Evolutionary conservation across 2,888 invertebrate species (phyloP).

Genomic region (Nemoura dubitans): DNA sequence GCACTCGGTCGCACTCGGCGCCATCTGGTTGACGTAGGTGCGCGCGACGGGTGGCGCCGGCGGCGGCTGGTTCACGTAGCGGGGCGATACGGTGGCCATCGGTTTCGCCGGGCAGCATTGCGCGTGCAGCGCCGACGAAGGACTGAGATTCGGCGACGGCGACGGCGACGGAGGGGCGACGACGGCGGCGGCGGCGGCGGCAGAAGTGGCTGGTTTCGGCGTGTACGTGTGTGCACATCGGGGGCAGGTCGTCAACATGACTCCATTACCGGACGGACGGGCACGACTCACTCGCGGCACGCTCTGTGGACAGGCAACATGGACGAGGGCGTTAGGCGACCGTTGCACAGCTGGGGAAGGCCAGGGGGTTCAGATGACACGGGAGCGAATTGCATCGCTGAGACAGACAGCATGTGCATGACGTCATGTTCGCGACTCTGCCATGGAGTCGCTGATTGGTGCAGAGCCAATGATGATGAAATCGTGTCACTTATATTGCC

Average conservation of each 20-base stretch:
- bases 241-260: conserved; percentile 68
- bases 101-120: conserved; percentile 49
- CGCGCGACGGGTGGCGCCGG: background rate
- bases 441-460: too few relatives aligned
- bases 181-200: too few relatives aligned
- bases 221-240: conserved; percentile 74
- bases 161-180: too few relatives aligned
- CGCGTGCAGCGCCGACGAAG: conserved; percentile 53
- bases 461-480: too few relatives aligned
- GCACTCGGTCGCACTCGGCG: background rate
- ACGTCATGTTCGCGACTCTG: too few relatives aligned
- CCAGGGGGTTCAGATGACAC: too few relatives aligned
- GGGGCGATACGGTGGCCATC: conserved; percentile 28
- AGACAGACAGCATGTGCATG: too few relatives aligned
- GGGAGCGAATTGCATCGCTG: too few relatives aligned
- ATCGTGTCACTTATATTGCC: too few relatives aligned
- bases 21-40: conserved; percentile 19
- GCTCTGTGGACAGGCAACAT: conserved; percentile 8
- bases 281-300: background rate
- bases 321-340: background rate
- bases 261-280: conserved; percentile 56
- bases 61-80: conserved; percentile 39
- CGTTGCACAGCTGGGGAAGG: too few relatives aligned
- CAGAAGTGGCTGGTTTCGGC: conserved; percentile 52
- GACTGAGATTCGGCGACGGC: conserved; percentile 51